Evolutionary conservation across 2,888 invertebrate genomes (phyloP).

Genomic region (Argyresthia goedartella): DNA sequence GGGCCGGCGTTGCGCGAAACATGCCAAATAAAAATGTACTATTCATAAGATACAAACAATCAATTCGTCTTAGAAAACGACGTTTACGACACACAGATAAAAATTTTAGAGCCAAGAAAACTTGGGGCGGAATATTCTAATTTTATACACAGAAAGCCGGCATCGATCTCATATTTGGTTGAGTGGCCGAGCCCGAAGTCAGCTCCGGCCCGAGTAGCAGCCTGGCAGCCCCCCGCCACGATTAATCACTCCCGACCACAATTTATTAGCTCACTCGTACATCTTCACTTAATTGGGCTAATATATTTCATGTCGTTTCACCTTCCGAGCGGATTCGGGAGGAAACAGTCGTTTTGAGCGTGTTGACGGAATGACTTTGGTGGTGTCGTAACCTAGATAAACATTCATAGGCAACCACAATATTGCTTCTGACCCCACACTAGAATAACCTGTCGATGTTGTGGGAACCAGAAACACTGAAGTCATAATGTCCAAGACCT

Average conservation of each 20-base stretch:
- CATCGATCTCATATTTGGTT: not conserved
- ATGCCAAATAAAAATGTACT: no score
- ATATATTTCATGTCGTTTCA: constrained; percentile 3
- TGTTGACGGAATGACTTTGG: not conserved
- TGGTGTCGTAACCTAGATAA: not conserved
- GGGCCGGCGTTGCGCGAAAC: no score
- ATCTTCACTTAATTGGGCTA: constrained; percentile 6
- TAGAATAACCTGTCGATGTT: no score
- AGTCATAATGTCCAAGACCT: no score
- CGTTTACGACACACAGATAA: no score
- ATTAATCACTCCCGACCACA: constrained; percentile 1
- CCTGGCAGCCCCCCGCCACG: not conserved
- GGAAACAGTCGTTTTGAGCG: not conserved
- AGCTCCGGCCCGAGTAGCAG: not conserved
- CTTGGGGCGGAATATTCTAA: no score
- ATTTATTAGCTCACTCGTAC: constrained; percentile 6
- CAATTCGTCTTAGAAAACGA: no score
- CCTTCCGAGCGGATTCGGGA: not conserved
- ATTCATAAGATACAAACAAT: no score
- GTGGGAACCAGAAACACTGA: no score
- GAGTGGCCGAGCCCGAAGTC: not conserved
- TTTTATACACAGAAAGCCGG: no score
- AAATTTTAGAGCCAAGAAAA: no score
- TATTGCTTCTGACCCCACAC: no score
- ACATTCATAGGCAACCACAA: not conserved